Conservation (phyloP, 2,113 vertebrate species). For the Oenanthe melanoleuca region DNA sequence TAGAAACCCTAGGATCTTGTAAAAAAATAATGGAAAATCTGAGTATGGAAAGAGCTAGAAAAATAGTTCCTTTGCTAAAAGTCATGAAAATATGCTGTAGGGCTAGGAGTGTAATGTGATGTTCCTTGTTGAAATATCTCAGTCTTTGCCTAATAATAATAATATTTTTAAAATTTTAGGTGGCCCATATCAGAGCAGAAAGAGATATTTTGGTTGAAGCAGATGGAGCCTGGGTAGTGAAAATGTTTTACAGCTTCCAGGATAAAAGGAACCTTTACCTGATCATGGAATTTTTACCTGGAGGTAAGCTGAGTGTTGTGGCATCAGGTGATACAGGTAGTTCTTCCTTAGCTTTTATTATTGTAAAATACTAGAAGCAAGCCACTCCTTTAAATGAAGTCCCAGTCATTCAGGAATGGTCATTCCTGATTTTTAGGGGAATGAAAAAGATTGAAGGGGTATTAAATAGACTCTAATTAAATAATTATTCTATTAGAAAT, state of each 20-base stretch:
- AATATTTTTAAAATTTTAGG: slow-evolving; percentile 62
- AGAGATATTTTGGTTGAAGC: slow-evolving; percentile 98
- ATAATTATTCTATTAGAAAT: neutral
- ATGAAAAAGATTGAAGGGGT: neutral
- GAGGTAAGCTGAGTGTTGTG: slow-evolving; percentile 78
- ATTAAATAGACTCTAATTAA: neutral
- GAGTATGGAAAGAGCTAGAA: neutral
- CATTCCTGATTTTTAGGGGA: neutral
- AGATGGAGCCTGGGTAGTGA: slow-evolving; percentile 97
- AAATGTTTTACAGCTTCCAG: slow-evolving; percentile 99
- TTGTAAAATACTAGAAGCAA: neutral
- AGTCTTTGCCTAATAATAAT: neutral
- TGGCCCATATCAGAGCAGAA: slow-evolving; percentile 96
- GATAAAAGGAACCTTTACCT: slow-evolving; percentile 98
- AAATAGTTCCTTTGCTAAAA: neutral
- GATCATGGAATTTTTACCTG: slow-evolving; percentile 98
- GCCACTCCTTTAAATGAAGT: neutral
- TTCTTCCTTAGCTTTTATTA: neutral
- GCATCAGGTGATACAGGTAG: neutral
- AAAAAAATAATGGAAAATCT: neutral
- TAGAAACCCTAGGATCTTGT: neutral
- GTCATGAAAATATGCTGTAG: neutral
- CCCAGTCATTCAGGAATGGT: neutral
- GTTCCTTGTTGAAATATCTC: neutral
- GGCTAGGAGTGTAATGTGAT: neutral